These are phyloP conservation scores for Cotesia typhae DNA, from an alignment of 1,140 invertebrate species.

Conservation along the genomic window DNA sequence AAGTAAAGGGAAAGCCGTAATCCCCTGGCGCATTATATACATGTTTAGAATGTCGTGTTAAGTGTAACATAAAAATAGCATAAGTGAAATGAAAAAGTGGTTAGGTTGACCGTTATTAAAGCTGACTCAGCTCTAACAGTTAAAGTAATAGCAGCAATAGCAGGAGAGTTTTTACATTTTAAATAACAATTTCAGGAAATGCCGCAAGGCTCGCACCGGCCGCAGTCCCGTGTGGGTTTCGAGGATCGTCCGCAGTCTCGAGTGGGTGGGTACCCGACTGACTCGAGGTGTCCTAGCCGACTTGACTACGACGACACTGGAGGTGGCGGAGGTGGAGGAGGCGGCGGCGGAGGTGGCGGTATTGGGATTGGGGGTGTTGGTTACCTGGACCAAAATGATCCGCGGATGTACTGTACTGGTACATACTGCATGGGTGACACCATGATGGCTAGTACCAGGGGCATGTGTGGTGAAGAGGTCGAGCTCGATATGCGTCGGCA, in stretches of 20 bases:
- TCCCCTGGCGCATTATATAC: too few species aligned
- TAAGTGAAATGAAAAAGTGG: too few species aligned
- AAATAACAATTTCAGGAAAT: slow-evolving; percentile 47
- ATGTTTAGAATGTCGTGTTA: too few species aligned
- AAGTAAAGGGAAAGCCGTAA: too few species aligned
- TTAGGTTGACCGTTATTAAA: too few species aligned
- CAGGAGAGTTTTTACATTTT: too few species aligned
- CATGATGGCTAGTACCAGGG: slow-evolving; percentile 62
- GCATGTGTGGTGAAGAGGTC: slow-evolving; percentile 66
- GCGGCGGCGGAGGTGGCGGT: slow-evolving; percentile 57
- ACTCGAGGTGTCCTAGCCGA: slow-evolving; percentile 61
- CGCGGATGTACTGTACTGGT: slow-evolving; percentile 63
- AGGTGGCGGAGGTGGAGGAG: slow-evolving; percentile 55
- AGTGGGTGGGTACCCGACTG: slow-evolving; percentile 57
- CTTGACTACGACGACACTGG: slow-evolving; percentile 62
- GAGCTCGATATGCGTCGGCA: slow-evolving; percentile 83
- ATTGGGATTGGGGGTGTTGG: slow-evolving; percentile 60
- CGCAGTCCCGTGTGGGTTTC: slow-evolving; percentile 62
- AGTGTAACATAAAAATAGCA: too few species aligned
- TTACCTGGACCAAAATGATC: slow-evolving; percentile 62
- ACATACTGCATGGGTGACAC: slow-evolving; percentile 65
- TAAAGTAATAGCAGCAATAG: too few species aligned
- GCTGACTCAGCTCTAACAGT: too few species aligned
- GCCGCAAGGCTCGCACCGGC: slow-evolving; percentile 55
- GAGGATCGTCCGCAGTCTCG: slow-evolving; percentile 62